Evolutionary conservation across 2,888 invertebrate genomes (phyloP).

Genomic region (Caenorhabditis sp.): DNA sequence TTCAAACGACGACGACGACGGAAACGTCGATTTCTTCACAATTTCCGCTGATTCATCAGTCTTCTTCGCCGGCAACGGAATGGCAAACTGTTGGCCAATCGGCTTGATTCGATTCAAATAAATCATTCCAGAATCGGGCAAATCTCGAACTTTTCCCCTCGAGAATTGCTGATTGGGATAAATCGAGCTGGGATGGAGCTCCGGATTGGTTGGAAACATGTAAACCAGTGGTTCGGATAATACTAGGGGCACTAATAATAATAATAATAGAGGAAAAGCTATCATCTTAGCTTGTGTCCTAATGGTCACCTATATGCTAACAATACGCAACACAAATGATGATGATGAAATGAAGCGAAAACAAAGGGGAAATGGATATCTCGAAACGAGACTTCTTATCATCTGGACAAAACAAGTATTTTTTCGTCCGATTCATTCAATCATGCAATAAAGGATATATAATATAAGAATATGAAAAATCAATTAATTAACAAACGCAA

Average conservation of each 20-base stretch:
- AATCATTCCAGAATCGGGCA: constrained; percentile 50
- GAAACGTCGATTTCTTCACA: constrained; percentile 2
- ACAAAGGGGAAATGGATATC: constrained; percentile 3
- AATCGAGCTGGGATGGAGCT: constrained; percentile 37
- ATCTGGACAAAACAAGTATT: background rate
- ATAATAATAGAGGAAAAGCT: background rate
- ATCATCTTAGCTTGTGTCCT: too few species aligned
- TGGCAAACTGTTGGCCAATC: constrained; percentile 25
- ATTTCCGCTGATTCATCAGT: background rate
- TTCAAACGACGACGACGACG: constrained; percentile 36
- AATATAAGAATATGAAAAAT: background rate
- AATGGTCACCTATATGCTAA: background rate
- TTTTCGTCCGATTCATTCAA: background rate
- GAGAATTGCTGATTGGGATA: constrained; percentile 44
- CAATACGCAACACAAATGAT: constrained; percentile 6
- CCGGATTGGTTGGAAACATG: constrained; percentile 48
- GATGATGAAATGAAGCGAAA: constrained; percentile 15
- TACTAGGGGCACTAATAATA: constrained; percentile 6
- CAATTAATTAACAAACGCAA: constrained; percentile 33
- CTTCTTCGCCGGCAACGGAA: background rate
- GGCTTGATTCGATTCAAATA: constrained; percentile 50
- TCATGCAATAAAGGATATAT: background rate
- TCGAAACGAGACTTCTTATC: constrained; percentile 1
- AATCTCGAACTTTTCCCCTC: constrained; percentile 43
- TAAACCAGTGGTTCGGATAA: constrained; percentile 40